Evolutionary conservation across 1,140 invertebrate species (phyloP), one percentile per base, ranked within the genome.

Genomic region (Cylas formicarius): DNA sequence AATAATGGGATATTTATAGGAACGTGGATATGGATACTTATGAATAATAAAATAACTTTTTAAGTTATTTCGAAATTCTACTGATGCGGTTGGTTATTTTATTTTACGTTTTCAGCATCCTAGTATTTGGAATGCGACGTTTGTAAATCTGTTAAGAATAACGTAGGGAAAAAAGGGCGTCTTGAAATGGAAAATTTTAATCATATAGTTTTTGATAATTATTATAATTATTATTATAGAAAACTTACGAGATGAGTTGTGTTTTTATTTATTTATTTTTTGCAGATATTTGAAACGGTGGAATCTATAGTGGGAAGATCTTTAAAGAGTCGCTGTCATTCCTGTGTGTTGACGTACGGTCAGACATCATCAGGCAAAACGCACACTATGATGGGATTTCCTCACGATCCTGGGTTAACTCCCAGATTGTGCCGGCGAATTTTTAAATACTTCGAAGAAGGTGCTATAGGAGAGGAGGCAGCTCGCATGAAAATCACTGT

Each of bases 361-460:
- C 83, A 86, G 63, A 86, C 82, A 52, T 79, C 82, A 0, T 80
- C 82, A 0, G 84, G 84, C 10, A 87, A 87, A 63, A 86, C 84
- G 0, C 79, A 81, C 56, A 86, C 84, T 0, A 86, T 86, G 82
- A 75, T 81, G 70, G 80, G 80, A 5, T 67, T 68, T 13, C 67
- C 71, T 53, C 72, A 74, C 56, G 67, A 72, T 37, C 70, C 72
- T 31, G 74, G 74, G 2, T 35, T 77, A 3, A 74, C 69, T 22
- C 74, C 73, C 2, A 56, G 63, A 35, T 43, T 72, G 16, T 71
- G 70, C 40, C 45, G 61, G 39, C 52, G 56, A 31, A 50, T 72
- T 5, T 65, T 67, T 42, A 43, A 50, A 5, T 58, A 65, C 54
- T 48, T 62, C 24, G 9, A 58, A 50, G 57, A 63, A 44, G 50